These are phyloP conservation scores for Cynoglossus semilaevis DNA, from an alignment of 2,113 vertebrate species.

Conservation along the genomic window DNA sequence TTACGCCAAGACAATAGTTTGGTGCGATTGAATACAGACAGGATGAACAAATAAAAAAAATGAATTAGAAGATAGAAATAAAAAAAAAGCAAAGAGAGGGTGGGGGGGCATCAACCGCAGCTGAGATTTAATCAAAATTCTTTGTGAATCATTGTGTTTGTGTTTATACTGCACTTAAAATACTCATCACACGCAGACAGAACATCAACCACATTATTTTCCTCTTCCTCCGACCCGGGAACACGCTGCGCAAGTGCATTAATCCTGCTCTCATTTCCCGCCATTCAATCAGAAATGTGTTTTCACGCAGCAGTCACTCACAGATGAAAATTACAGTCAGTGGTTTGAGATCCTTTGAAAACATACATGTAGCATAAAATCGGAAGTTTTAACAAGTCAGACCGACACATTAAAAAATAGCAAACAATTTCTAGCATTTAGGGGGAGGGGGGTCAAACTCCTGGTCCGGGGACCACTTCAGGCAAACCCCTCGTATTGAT, in stretches of 20 bases:
- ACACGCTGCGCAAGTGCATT: conserved; percentile 5
- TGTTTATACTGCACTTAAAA: conserved; percentile 33
- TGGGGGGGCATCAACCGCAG: conserved; percentile 8
- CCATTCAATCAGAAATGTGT: conserved; percentile 1
- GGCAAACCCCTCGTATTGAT: too few relatives aligned
- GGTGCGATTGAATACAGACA: conserved; percentile 55
- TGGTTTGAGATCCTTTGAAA: conserved; percentile 17
- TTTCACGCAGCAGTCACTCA: neutral
- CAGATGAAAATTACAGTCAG: conserved; percentile 13
- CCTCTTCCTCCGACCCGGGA: conserved; percentile 1
- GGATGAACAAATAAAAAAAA: conserved; percentile 47
- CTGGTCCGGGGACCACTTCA: too few relatives aligned
- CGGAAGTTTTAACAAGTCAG: too few relatives aligned
- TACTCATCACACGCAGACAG: conserved; percentile 2
- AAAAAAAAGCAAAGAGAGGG: conserved; percentile 1
- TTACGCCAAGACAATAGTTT: conserved; percentile 52
- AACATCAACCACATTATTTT: conserved; percentile 4
- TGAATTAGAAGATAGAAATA: conserved; percentile 24
- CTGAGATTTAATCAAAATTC: conserved; percentile 48
- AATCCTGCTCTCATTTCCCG: conserved; percentile 4
- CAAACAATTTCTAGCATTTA: too few relatives aligned
- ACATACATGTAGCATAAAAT: neutral
- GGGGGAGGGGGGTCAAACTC: too few relatives aligned
- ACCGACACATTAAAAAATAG: too few relatives aligned
- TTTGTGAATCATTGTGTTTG: conserved; percentile 34